These are phyloP conservation scores for Maccullochella peelii DNA, from an alignment of 2,113 vertebrate species.

Conservation along the genomic window DNA sequence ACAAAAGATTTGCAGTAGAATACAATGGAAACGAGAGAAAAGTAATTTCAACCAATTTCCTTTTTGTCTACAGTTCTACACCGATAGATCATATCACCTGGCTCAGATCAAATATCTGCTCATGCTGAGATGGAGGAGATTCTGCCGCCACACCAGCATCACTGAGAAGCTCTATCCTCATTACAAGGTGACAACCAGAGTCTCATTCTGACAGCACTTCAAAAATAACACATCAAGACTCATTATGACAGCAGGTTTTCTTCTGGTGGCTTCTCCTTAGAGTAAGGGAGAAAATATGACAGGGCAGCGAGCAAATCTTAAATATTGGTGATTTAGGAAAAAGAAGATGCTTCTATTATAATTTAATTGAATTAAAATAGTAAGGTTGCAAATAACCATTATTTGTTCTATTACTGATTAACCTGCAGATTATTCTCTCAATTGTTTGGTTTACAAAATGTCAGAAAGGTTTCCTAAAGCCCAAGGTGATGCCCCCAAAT, in stretches of 20 bases:
- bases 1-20: background rate
- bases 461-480: background rate
- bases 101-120: slow-evolving; percentile 76
- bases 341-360: background rate
- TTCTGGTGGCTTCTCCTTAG: background rate
- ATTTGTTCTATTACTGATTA: background rate
- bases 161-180: slow-evolving; percentile 83
- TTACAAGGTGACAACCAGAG: slow-evolving; percentile 78
- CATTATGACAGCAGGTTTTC: background rate
- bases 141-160: slow-evolving; percentile 68
- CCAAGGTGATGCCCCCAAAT: no score
- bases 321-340: background rate
- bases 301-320: background rate
- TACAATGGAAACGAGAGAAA: background rate
- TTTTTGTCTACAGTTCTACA: slow-evolving; percentile 73
- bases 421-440: no score
- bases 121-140: slow-evolving; percentile 85
- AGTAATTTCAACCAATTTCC: background rate
- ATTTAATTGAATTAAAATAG: background rate
- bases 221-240: background rate
- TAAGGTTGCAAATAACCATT: background rate
- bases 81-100: slow-evolving; percentile 71
- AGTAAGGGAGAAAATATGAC: background rate
- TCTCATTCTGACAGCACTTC: background rate
- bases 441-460: background rate